Conservation (phyloP, 2,113 vertebrate species). For the Silurus asotus region DNA sequence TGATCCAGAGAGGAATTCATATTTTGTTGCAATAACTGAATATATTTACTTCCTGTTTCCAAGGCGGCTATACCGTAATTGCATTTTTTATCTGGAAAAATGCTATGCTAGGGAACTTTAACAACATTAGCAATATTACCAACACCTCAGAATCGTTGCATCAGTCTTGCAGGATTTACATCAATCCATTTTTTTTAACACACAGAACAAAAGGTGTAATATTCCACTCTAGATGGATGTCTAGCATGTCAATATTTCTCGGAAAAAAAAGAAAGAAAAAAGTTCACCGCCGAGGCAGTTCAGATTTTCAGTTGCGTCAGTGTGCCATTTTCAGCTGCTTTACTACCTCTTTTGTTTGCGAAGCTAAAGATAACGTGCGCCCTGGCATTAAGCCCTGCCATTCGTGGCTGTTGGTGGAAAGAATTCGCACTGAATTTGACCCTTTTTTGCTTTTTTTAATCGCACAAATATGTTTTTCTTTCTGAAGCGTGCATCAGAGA, state of each 20-base stretch:
- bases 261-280: not conserved
- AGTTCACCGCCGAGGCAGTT: slow-evolving; percentile 19
- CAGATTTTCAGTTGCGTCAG: slow-evolving; percentile 58
- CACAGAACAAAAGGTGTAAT: slow-evolving; percentile 9
- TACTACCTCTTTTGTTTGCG: slow-evolving; percentile 66
- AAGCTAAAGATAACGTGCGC: slow-evolving; percentile 70
- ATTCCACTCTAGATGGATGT: not conserved
- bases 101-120: not conserved
- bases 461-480: slow-evolving; percentile 72
- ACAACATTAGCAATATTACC: not conserved
- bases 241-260: not conserved
- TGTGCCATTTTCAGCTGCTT: slow-evolving; percentile 64
- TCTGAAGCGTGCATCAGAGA: slow-evolving; percentile 58
- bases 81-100: slow-evolving; percentile 4
- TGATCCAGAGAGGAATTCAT: not conserved
- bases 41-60: slow-evolving; percentile 1
- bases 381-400: slow-evolving; percentile 59
- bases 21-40: not conserved
- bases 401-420: slow-evolving; percentile 57
- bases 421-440: slow-evolving; percentile 62
- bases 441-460: slow-evolving; percentile 60
- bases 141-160: not conserved
- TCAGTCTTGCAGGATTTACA: slow-evolving; percentile 14
- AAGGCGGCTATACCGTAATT: not conserved
- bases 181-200: not conserved